Base-by-base conservation (phyloP, 2,113 vertebrate genomes). In the Epinephelus lanceolatus region DNA sequence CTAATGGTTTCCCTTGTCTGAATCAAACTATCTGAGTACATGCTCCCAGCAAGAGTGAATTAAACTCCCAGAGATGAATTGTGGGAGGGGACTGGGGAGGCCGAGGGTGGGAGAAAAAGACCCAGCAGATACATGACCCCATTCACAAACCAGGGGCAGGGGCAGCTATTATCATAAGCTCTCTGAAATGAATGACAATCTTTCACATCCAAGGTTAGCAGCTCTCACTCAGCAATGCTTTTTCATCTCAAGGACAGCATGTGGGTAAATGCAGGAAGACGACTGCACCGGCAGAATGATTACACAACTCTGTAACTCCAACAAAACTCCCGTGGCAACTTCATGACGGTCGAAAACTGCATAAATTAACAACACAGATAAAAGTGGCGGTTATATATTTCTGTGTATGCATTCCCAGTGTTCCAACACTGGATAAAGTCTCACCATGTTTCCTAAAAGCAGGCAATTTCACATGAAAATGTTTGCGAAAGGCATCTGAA, bases 1-100 rank as follows among this genome's bases (percentile, higher is more conserved):
- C 70, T 87, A 91, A 93, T 85, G 71, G 75, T 51, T 82, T 77
- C 61, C 69, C 71, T 67, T 33, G 85, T 80, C 83, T 80, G 80
- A 81, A 72, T 85, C 70, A 78, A 81, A 86, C 76, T 70, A 76
- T 89, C 76, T 84, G 87, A 11, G 3, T 72, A 81, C 25, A 8
- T 56, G 69, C 65, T 79, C 63, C 57, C 17, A 78, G 77, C n/a
- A 53, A 84, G 67, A 89, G 56, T 25, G 40, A 91, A 88, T 87
- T 81, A 89, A 85, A 89, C 78, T 40, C 67, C 75, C 47, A 45
- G 47, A 67, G 77, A 76, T 81, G 83, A 84, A 83, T 61, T 51
- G 80, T 71, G 66, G 71, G 68, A 76, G 82, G 75, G 21, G 75
- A 73, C 14, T 53, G 17, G 13, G n/a, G n/a, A 63, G 78, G 23